phyloP scores from a whole-genome alignment of 2,888 invertebrate genomes.

The Megamerina dolium region DNA sequence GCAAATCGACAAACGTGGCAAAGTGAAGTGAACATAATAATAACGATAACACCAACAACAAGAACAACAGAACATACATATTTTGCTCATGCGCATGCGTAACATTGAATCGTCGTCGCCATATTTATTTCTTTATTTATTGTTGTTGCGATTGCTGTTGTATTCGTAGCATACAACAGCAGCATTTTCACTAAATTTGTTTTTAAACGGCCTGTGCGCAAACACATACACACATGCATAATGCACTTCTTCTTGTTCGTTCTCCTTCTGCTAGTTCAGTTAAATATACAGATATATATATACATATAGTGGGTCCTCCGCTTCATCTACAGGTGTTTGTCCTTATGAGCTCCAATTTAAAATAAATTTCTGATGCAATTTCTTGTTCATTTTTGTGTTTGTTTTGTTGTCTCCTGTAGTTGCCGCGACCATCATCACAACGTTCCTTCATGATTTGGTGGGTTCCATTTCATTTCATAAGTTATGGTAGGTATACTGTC shows the following conservation, averaged over 20 bases:
- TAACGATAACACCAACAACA: background rate
- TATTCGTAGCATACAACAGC: slow-evolving; percentile 8
- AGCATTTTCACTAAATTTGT: slow-evolving; percentile 16
- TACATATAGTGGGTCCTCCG: no score
- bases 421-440: no score
- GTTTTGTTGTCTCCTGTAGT: no score
- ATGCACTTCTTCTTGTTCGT: slow-evolving; percentile 16
- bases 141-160: slow-evolving; percentile 4
- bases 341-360: slow-evolving; percentile 22
- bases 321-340: slow-evolving; percentile 23
- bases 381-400: no score
- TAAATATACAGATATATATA: no score
- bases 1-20: no score
- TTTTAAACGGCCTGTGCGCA: slow-evolving; percentile 20
- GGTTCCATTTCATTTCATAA: no score
- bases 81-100: slow-evolving; percentile 11
- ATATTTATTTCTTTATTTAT: slow-evolving; percentile 13
- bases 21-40: no score
- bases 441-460: no score
- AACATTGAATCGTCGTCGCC: no score
- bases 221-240: slow-evolving; percentile 18
- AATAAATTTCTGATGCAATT: slow-evolving; percentile 17
- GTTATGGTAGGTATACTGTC: no score
- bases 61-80: slow-evolving; percentile 5
- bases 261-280: no score